Percentiles rank a stretch among this genome's conserved stretches.
These are phyloP conservation scores for Heterohyrax brucei DNA, from an alignment of 2,797 vertebrate genomes.

Conservation along the genomic window DNA sequence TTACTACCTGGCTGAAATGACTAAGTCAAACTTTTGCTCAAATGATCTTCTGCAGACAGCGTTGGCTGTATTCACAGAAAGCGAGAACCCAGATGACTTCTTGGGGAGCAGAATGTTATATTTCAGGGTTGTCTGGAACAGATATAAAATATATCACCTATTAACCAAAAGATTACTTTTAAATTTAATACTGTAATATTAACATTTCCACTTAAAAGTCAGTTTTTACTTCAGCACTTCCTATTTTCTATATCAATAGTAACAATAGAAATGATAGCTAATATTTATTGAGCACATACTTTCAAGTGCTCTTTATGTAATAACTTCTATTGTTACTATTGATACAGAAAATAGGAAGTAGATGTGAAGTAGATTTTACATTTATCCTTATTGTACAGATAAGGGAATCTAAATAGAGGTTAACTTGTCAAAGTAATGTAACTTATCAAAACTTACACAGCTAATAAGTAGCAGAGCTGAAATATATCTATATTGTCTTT, in stretches of 20 bases:
- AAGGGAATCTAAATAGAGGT: background rate
- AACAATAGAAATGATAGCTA: background rate
- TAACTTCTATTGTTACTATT: background rate
- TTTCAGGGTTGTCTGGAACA: constrained; percentile 83
- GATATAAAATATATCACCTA: background rate
- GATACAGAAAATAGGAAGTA: no score
- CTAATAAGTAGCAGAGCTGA: background rate
- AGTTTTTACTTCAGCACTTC: background rate
- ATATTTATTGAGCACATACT: background rate
- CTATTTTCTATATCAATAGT: background rate
- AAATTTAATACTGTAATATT: background rate
- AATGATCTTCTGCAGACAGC: constrained; percentile 79
- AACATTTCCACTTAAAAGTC: constrained; percentile 28
- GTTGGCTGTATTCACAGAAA: constrained; percentile 83
- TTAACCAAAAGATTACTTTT: background rate
- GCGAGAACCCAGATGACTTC: constrained; percentile 83
- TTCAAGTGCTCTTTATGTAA: background rate
- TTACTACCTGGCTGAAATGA: constrained; percentile 85
- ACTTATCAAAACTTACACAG: background rate
- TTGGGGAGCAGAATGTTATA: constrained; percentile 86
- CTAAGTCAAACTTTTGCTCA: constrained; percentile 82
- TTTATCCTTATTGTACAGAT: background rate
- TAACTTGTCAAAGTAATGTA: background rate
- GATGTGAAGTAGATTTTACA: background rate
- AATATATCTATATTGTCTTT: background rate